Conservation (phyloP, 2,888 invertebrate genomes). For the Galerucella calmariensis region DNA sequence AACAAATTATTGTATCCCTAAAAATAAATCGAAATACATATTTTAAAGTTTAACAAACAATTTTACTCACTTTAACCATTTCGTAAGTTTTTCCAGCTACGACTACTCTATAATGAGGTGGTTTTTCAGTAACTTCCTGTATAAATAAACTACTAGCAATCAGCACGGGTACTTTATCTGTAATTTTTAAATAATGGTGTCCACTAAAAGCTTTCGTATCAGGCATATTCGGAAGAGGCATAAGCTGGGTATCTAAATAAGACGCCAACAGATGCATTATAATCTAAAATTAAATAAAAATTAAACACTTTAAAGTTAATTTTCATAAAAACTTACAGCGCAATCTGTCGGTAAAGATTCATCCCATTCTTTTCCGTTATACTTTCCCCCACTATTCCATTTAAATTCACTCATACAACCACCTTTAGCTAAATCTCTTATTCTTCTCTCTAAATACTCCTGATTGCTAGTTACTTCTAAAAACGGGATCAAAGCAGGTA, state of each 20-base stretch:
- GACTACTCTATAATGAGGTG: constrained; percentile 78
- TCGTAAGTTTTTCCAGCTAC: constrained; percentile 75
- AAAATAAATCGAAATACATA: constrained; percentile 50
- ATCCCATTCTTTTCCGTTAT: constrained; percentile 82
- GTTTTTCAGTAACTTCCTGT: constrained; percentile 72
- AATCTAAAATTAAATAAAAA: constrained; percentile 67
- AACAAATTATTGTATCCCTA: constrained; percentile 90
- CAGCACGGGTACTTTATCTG: constrained; percentile 63
- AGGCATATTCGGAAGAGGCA: constrained; percentile 74
- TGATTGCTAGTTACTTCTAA: constrained; percentile 86
- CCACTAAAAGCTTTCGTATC: constrained; percentile 75
- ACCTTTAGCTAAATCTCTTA: constrained; percentile 81
- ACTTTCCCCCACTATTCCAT: constrained; percentile 85
- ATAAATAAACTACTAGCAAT: constrained; percentile 70
- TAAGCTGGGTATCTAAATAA: constrained; percentile 86
- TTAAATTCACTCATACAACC: constrained; percentile 90
- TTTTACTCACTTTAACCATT: constrained; percentile 71
- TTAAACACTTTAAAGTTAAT: background rate
- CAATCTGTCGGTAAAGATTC: constrained; percentile 88
- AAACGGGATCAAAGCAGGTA: constrained; percentile 78
- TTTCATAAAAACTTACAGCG: constrained; percentile 69
- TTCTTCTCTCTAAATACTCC: constrained; percentile 84
- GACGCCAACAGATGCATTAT: constrained; percentile 86
- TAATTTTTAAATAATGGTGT: constrained; percentile 65
- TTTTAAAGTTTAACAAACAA: background rate